A percentile compares a stretch with the other conserved stretches of the same genome.
Conservation (phyloP, 2,888 invertebrate genomes). For the Strigamia crassipes region DNA sequence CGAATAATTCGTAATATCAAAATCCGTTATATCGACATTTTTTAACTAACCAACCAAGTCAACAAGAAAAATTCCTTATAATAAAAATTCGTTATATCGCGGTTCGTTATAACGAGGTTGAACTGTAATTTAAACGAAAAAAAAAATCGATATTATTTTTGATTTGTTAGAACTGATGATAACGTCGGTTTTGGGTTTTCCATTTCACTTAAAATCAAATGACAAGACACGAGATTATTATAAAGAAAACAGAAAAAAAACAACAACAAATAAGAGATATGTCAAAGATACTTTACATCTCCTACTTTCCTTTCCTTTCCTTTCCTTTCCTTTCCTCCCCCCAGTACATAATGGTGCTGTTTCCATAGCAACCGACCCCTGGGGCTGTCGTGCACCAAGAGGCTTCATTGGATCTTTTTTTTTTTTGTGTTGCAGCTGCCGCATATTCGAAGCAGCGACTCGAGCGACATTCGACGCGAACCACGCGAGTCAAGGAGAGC, state of each 20-base stretch:
- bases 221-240: slow-evolving; percentile 19
- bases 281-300: slow-evolving; percentile 29
- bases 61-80: no score
- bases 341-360: background rate
- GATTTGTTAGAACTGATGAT: no score
- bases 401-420: slow-evolving; percentile 28
- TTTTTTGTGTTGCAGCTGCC: slow-evolving; percentile 30
- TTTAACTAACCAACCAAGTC: no score
- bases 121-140: no score
- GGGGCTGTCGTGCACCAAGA: slow-evolving; percentile 34
- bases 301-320: slow-evolving; percentile 13
- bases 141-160: no score
- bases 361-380: slow-evolving; percentile 16
- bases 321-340: no score
- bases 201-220: background rate
- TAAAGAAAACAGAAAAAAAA: slow-evolving; percentile 16
- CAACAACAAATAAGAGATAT: slow-evolving; percentile 21
- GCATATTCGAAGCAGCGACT: slow-evolving; percentile 30
- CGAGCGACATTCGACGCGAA: slow-evolving; percentile 17
- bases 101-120: no score
- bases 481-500: background rate
- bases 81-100: no score
- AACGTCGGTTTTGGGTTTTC: background rate
- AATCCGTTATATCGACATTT: no score
- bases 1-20: no score